Evolutionary conservation across 2,888 invertebrate genomes (phyloP).

Genomic region (Eustalomyia histrio): DNA sequence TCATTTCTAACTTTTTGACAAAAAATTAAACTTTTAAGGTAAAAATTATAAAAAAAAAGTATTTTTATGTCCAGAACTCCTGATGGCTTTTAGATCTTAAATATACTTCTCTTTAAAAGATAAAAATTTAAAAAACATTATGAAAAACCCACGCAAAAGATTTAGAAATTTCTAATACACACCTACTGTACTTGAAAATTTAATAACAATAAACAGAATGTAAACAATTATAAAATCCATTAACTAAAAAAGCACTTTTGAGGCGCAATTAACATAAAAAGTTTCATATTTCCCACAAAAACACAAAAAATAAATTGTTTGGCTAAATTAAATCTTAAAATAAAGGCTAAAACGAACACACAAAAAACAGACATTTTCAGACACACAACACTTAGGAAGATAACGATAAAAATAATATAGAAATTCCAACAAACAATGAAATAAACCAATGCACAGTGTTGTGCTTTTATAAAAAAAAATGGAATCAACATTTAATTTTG

Average conservation of each 20-base stretch:
- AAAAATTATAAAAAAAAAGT: no score
- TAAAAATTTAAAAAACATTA: no score
- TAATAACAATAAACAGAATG: slow-evolving; percentile 45
- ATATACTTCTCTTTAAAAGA: no score
- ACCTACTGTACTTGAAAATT: slow-evolving; percentile 19
- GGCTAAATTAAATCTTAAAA: slow-evolving; percentile 34
- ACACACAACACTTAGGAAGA: slow-evolving; percentile 13
- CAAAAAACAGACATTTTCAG: slow-evolving; percentile 10
- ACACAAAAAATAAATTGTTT: slow-evolving; percentile 44
- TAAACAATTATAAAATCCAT: slow-evolving; percentile 60
- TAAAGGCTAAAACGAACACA: slow-evolving; percentile 28
- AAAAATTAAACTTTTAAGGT: no score
- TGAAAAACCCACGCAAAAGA: no score
- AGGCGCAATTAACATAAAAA: slow-evolving; percentile 54
- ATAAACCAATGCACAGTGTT: slow-evolving; percentile 24
- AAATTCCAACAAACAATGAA: slow-evolving; percentile 31
- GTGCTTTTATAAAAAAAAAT: no score
- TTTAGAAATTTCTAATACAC: slow-evolving; percentile 11
- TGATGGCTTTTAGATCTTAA: no score
- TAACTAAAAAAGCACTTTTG: slow-evolving; percentile 47
- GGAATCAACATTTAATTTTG: no score
- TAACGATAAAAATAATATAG: slow-evolving; percentile 30
- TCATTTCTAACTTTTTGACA: no score
- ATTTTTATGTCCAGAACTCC: no score
- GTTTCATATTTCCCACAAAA: slow-evolving; percentile 15